Evolutionary conservation across 1,140 invertebrate genomes (phyloP), one percentile per base, ranked within the genome.

Genomic region (Lysiphlebus fabarum): DNA sequence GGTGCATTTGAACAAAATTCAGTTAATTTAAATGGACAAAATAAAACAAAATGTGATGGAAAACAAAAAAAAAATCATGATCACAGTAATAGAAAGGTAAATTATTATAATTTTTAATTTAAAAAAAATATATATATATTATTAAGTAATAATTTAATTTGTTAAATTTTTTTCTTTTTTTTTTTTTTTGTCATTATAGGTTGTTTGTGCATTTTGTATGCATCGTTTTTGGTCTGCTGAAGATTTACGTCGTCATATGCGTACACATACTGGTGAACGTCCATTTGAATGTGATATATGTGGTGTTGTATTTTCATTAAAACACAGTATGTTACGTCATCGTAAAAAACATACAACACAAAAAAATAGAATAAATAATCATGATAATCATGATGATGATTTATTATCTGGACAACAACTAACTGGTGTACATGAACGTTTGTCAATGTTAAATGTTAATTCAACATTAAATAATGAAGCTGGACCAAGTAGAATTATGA

Each of bases 141-240:
- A 4, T 38, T 8, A 53, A 53, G 6, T 8, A 54, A 54, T n/a
- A 12, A 37, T 44, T 54, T 44, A 4, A 34, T 7, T 41, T 12
- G 17, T 17, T 54, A 41, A 58, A 17, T 50, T n/a, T n/a, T n/a
- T n/a, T n/a, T n/a, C n/a, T n/a, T n/a, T n/a, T n/a, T n/a, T n/a
- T n/a, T n/a, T n/a, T n/a, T n/a, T n/a, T n/a, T n/a, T n/a, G n/a
- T n/a, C n/a, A n/a, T n/a, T n/a, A n/a, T 70, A 92, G 86, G 89
- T 96, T 2, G 89, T 92, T 36, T 95, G 93, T 72, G 91, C 91
- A 1, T 93, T 96, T 68, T 97, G 94, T 73, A 83, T 95, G 67
- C 88, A 93, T 60, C 86, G 92, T 43, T 95, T 95, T 75, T 95
- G 92, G 92, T 96, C 93, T 0, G 89, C 93, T 0, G 93, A 96